Evolutionary conservation across 2,113 vertebrate species (phyloP).

Genomic region (Salminus brasiliensis): DNA sequence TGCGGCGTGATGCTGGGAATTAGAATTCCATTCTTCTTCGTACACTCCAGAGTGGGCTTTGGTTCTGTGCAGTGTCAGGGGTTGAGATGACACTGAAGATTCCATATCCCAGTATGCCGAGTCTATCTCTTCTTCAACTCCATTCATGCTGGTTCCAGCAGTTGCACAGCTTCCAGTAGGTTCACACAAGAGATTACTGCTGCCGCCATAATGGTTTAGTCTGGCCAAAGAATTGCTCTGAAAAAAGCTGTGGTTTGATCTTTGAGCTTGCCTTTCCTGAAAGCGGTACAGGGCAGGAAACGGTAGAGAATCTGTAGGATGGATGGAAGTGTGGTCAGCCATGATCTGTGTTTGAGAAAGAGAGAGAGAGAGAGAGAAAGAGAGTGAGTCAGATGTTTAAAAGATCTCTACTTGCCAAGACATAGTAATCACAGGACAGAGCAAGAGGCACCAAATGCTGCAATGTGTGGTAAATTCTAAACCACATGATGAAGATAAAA

Average conservation of each 20-base stretch:
- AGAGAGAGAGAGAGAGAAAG: not conserved
- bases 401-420: constrained; percentile 25
- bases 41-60: constrained; percentile 43
- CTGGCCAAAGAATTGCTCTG: constrained; percentile 21
- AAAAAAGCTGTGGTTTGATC: constrained; percentile 39
- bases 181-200: constrained; percentile 35
- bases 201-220: constrained; percentile 39
- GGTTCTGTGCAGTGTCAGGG: constrained; percentile 13
- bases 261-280: constrained; percentile 44
- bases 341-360: constrained; percentile 32
- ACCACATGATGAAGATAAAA: not conserved
- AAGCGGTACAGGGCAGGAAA: constrained; percentile 46
- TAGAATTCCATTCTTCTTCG: constrained; percentile 43
- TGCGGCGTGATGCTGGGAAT: constrained; percentile 21
- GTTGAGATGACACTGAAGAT: constrained; percentile 26
- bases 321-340: constrained; percentile 50
- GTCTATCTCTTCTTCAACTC: constrained; percentile 27
- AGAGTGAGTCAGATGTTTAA: not conserved
- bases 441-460: too few relatives aligned
- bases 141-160: constrained; percentile 25
- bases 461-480: not conserved
- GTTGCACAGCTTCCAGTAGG: constrained; percentile 6
- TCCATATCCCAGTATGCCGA: constrained; percentile 43
- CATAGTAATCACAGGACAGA: too few relatives aligned
- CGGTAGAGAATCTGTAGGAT: constrained; percentile 33